phyloP scores from a whole-genome alignment of 2,797 vertebrate species.

The Darevskia mixta region DNA sequence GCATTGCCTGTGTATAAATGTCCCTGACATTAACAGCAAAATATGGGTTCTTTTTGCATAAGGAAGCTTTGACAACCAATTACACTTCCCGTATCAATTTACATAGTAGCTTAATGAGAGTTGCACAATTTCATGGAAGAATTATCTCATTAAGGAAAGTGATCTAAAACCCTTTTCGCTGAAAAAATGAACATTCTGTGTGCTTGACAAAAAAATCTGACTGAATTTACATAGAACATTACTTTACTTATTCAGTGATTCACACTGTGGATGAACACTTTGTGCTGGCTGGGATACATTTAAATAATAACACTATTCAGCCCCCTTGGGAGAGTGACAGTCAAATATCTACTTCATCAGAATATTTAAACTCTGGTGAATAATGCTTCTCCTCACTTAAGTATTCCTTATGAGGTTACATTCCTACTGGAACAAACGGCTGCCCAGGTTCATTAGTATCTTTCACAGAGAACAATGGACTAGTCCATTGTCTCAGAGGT shows the following conservation, averaged over 20 bases:
- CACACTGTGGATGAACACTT: not conserved
- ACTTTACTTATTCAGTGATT: constrained; percentile 27
- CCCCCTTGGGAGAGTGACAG: not conserved
- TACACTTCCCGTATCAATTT: not conserved
- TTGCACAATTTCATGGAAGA: not conserved
- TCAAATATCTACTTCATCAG: not conserved
- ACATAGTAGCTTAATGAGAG: not conserved
- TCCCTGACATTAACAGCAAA: not conserved
- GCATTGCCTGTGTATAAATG: not conserved
- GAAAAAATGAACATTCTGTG: not conserved
- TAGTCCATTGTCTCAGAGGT: not conserved
- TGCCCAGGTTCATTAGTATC: not conserved
- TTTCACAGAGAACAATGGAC: not conserved
- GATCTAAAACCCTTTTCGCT: not conserved
- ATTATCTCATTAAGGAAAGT: not conserved
- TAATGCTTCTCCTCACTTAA: not conserved
- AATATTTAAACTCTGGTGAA: constrained; percentile 8
- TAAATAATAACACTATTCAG: not conserved
- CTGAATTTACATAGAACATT: constrained; percentile 34
- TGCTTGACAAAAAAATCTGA: not conserved
- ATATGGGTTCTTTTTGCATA: not conserved
- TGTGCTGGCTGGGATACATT: not conserved
- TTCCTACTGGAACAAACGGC: not conserved
- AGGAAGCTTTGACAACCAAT: not conserved
- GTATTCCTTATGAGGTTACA: not conserved